Evolutionary conservation across 2,113 vertebrate genomes (phyloP).

Genomic region (Apodemus sylvaticus): DNA sequence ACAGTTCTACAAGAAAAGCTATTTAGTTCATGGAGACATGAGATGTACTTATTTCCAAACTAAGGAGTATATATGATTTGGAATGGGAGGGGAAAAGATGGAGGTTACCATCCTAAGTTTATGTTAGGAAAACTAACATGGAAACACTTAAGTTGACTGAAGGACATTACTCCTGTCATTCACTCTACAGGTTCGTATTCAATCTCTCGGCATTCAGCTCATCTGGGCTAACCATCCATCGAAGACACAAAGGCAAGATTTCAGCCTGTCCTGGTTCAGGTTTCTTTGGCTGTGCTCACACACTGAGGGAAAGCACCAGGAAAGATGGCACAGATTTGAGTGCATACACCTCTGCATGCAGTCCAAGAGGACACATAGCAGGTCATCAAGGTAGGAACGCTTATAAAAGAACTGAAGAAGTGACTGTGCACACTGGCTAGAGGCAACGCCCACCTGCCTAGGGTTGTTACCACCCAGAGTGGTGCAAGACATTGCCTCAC

Average conservation of each 20-base stretch:
- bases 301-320: neutral
- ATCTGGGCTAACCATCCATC: neutral
- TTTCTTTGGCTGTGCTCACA: neutral
- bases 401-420: neutral
- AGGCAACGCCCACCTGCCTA: neutral
- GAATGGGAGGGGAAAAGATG: neutral
- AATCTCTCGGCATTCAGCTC: neutral
- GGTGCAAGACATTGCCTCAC: neutral
- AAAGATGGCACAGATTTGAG: accelerated
- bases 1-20: neutral
- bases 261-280: neutral
- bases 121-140: constrained; percentile 26
- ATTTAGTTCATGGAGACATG: constrained; percentile 13
- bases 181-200: neutral
- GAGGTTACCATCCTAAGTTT: neutral
- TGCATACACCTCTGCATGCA: too few species aligned
- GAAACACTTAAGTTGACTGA: constrained; percentile 22
- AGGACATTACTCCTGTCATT: neutral
- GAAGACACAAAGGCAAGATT: neutral
- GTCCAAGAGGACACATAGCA: too few species aligned
- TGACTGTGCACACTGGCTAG: too few species aligned
- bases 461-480: neutral
- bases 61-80: neutral
- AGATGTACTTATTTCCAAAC: constrained; percentile 6
- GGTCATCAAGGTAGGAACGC: neutral